Evolutionary conservation across 2,888 invertebrate genomes (phyloP).

Genomic region (Melanotus villosus): DNA sequence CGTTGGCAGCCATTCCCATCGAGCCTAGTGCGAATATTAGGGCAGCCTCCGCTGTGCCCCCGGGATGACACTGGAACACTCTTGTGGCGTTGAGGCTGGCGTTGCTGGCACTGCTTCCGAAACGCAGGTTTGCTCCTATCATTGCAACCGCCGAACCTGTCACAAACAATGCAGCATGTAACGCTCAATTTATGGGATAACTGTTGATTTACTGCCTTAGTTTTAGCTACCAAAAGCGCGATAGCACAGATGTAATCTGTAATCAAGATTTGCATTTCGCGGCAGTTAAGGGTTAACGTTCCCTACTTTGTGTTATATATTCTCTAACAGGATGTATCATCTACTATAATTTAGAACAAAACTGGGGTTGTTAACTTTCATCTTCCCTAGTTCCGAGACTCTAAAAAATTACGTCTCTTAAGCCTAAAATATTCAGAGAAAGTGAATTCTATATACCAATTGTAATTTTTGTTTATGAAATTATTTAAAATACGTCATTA

Average conservation of each 20-base stretch:
- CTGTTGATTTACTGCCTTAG: conserved; percentile 17
- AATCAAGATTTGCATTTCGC: neutral
- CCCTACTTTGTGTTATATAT: neutral
- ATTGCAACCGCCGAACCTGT: conserved; percentile 82
- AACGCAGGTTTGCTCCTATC: conserved; percentile 84
- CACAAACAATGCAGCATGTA: conserved; percentile 47
- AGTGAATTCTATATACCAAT: too few species aligned
- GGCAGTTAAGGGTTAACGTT: neutral
- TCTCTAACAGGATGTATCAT: too few species aligned
- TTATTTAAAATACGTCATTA: too few species aligned
- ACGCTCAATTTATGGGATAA: conserved; percentile 15
- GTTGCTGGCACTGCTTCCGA: conserved; percentile 78
- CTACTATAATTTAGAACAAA: too few species aligned
- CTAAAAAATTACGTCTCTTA: too few species aligned
- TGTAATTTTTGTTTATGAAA: too few species aligned
- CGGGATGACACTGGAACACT: conserved; percentile 85
- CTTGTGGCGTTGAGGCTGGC: conserved; percentile 78
- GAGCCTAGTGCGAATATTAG: conserved; percentile 83
- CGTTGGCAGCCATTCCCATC: conserved; percentile 86
- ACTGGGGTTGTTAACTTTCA: too few species aligned
- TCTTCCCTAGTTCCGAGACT: too few species aligned
- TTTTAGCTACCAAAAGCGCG: neutral
- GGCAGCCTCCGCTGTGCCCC: conserved; percentile 84
- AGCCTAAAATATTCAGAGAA: too few species aligned
- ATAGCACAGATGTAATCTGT: conserved; percentile 5